phyloP scores from a whole-genome alignment of 1,140 invertebrate species.

The Cherax destructor region DNA sequence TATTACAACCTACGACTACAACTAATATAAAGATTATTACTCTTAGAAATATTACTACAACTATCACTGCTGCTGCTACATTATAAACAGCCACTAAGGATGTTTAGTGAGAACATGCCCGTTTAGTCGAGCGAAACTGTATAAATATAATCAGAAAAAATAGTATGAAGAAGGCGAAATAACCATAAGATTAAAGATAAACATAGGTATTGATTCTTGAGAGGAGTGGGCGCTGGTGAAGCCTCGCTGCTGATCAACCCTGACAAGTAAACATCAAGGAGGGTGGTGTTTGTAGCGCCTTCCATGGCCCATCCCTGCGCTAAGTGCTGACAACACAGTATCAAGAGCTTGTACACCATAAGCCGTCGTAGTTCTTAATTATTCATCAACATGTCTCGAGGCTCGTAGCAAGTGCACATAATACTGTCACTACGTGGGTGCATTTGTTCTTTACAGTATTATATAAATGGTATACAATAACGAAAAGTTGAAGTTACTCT shows the following conservation, averaged over 20 bases:
- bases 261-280: constrained; percentile 6
- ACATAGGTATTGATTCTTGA: constrained; percentile 15
- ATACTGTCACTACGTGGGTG: no score
- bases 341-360: background rate
- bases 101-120: background rate
- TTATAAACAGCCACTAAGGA: background rate
- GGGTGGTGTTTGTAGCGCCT: background rate
- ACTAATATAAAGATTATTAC: no score
- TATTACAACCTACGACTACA: no score
- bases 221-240: background rate
- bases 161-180: constrained; percentile 23
- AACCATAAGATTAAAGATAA: constrained; percentile 35
- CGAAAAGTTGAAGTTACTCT: no score
- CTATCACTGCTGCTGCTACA: no score
- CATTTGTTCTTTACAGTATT: no score
- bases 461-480: no score
- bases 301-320: background rate
- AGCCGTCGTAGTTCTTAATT: no score
- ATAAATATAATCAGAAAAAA: constrained; percentile 47
- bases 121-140: background rate
- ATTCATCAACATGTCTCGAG: background rate
- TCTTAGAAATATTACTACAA: no score
- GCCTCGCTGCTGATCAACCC: background rate
- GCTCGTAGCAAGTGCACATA: background rate
- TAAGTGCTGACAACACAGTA: background rate